phyloP scores from a whole-genome alignment of 2,797 vertebrate species.

The Parambassis ranga region DNA sequence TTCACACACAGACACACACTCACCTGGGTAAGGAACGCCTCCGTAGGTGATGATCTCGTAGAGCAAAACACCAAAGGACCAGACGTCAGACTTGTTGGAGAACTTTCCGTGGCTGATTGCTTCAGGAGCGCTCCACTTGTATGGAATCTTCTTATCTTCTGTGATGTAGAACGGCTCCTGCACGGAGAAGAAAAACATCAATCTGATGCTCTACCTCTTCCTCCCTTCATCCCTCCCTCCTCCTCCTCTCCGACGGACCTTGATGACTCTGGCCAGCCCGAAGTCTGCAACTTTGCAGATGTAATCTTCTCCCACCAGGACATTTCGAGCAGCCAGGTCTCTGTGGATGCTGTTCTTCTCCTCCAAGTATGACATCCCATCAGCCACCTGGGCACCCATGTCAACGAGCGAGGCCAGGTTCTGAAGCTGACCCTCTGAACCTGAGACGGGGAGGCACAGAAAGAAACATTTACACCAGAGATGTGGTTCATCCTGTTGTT shows the following conservation, averaged over 20 bases:
- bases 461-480: no score
- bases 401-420: constrained; percentile 68
- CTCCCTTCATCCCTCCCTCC: background rate
- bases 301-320: constrained; percentile 84
- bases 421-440: constrained; percentile 60
- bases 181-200: background rate
- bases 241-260: constrained; percentile 73
- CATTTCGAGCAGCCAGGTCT: constrained; percentile 87
- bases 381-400: constrained; percentile 82
- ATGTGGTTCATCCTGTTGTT: no score
- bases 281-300: constrained; percentile 90
- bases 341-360: constrained; percentile 84
- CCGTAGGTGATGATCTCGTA: constrained; percentile 83
- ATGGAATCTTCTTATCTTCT: constrained; percentile 78
- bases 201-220: no score
- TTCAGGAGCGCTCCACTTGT: constrained; percentile 86
- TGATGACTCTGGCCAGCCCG: constrained; percentile 85
- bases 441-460: constrained; percentile 70
- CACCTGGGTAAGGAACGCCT: constrained; percentile 84
- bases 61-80: constrained; percentile 86
- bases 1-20: no score
- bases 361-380: constrained; percentile 88
- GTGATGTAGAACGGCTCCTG: constrained; percentile 83
- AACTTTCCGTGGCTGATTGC: constrained; percentile 81
- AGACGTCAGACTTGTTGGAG: constrained; percentile 85